A percentile compares a stretch with the other conserved stretches of the same genome.
These are phyloP conservation scores for Aphaenogaster rudis DNA, from an alignment of 1,140 invertebrate genomes.

Conservation along the genomic window DNA sequence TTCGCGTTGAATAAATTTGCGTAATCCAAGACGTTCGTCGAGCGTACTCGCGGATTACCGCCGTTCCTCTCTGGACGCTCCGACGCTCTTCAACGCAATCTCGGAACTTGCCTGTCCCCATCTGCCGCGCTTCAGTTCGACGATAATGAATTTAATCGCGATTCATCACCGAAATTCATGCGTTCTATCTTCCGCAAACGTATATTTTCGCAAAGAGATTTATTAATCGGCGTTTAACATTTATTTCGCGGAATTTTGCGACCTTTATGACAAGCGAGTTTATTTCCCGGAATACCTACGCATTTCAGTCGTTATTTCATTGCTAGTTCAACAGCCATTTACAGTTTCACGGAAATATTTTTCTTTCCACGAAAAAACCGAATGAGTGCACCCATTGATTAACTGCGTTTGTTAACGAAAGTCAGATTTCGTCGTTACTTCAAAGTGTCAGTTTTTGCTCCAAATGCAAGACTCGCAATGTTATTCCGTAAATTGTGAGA, in stretches of 20 bases:
- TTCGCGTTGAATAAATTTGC: constrained; percentile 60
- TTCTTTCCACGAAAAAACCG: not conserved
- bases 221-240: not conserved
- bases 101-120: not conserved
- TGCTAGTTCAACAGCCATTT: not conserved
- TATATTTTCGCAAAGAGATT: not conserved
- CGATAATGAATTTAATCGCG: constrained; percentile 37
- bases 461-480: not conserved
- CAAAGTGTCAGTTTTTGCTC: not conserved
- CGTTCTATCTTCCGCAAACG: not conserved
- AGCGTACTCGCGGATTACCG: constrained; percentile 35
- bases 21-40: constrained; percentile 42
- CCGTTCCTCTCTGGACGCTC: constrained; percentile 2
- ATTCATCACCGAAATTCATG: not conserved
- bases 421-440: not conserved
- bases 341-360: not conserved
- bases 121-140: not conserved
- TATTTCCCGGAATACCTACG: not conserved
- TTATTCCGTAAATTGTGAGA: not conserved
- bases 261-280: not conserved
- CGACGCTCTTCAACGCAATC: constrained; percentile 19
- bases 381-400: not conserved
- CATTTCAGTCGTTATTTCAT: not conserved
- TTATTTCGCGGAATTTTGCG: not conserved
- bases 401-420: constrained; percentile 1